These are phyloP conservation scores for Hemibagrus guttatus DNA, from an alignment of 2,797 vertebrate species.

Conservation along the genomic window DNA sequence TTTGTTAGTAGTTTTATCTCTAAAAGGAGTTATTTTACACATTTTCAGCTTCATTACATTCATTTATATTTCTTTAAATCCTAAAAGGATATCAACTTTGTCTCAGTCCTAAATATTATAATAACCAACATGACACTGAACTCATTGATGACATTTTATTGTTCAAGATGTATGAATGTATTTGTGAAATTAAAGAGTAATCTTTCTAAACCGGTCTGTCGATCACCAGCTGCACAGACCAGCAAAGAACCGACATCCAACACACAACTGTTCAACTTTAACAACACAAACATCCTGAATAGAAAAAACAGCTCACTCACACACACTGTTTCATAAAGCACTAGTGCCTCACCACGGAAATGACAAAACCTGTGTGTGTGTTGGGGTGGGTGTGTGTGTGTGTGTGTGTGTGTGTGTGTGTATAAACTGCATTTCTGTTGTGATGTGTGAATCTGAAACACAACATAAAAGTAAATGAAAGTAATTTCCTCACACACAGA, in stretches of 20 bases:
- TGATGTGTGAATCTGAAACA: conserved; percentile 18
- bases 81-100: background rate
- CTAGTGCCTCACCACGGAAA: conserved; percentile 76
- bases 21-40: background rate
- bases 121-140: background rate
- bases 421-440: conserved; percentile 40
- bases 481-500: background rate
- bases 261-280: conserved; percentile 37
- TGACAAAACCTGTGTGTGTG: conserved; percentile 63
- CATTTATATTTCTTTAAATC: background rate
- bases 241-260: conserved; percentile 13
- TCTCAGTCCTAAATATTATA: background rate
- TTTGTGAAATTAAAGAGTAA: conserved; percentile 43
- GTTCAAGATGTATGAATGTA: conserved; percentile 35
- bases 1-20: background rate
- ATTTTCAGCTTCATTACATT: background rate
- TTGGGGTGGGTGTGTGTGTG: background rate
- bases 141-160: conserved; percentile 54
- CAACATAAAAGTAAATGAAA: background rate
- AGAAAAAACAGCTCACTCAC: conserved; percentile 62
- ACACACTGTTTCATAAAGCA: conserved; percentile 73
- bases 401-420: conserved; percentile 7
- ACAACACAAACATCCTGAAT: conserved; percentile 63
- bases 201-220: conserved; percentile 34
- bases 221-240: background rate